Evolutionary conservation across 2,113 vertebrate genomes (phyloP), one percentile per base, ranked within the genome.

Genomic region (Martes martes): DNA sequence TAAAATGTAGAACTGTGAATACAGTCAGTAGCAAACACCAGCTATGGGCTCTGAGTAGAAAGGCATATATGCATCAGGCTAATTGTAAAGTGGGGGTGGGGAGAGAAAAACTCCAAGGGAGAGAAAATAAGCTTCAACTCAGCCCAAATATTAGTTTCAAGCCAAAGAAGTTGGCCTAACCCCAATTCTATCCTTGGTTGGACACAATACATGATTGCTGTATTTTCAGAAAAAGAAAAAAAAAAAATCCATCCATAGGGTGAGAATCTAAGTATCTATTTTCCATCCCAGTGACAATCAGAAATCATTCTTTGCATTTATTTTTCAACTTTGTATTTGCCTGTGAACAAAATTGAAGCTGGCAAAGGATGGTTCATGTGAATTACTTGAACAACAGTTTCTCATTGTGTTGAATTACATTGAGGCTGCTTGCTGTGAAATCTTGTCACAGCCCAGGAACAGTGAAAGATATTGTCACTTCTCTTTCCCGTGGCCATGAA

Each of bases 381-480:
- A 97, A 97, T 96, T 89, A 93, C 89, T 89, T 42, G 94, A 87
- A 95, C 91, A 96, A 94, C 88, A 90, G 89, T 55, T 97, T 96
- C 96, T 97, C 92, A 94, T 90, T 98, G 97, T 97, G 96, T 96
- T 83, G 89, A 78, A 92, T 97, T 95, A 84, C 91, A 92, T 0
- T 16, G 86, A 88, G 87, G 74, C 61, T 26, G 18, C 89, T 90
- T 39, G 91, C 92, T 97, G 92, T 47, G 91, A 97, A 95, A 97
- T 95, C 31, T 91, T 67, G 92, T 76, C 88, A 86, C 76, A 65
- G 93, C 76, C 92, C 80, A 85, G 96, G 78, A 93, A 92, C 80
- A 84, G 86, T 87, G 89, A 83, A 93, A 96, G 95, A 93, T 52
- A 84, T 45, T 94, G 89, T 95, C 89, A 69, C 67, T 69, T 69